Percentiles rank a stretch among this genome's conserved stretches.
Evolutionary conservation across 2,113 vertebrate genomes (phyloP).

Genomic region (Mionectes macconnelli): DNA sequence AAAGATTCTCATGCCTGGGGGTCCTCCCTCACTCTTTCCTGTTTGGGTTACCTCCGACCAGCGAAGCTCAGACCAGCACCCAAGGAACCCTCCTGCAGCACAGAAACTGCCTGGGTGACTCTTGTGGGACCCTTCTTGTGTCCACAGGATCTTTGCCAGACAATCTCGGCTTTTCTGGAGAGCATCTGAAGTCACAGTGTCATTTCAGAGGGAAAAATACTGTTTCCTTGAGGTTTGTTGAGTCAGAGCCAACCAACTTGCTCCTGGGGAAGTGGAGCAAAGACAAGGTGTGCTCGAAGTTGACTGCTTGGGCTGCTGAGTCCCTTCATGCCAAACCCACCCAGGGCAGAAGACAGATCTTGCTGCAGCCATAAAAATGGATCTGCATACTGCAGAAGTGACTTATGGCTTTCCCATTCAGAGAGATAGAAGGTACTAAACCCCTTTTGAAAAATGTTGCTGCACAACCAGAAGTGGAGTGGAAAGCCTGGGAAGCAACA

Average conservation of each 20-base stretch:
- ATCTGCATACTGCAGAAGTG: neutral
- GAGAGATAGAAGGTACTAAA: neutral
- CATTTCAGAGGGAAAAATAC: neutral
- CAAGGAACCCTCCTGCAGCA: neutral
- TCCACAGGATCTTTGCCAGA: neutral
- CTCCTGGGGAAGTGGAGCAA: neutral
- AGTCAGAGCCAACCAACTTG: neutral
- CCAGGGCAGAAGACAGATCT: neutral
- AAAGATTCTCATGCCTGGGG: neutral
- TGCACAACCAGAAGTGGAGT: neutral
- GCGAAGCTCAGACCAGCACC: neutral
- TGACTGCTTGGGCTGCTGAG: neutral
- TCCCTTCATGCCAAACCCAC: neutral
- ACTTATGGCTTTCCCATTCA: neutral
- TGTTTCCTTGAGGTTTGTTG: neutral
- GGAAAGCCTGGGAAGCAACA: neutral
- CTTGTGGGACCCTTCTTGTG: neutral
- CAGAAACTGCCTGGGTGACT: neutral
- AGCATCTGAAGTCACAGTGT: neutral
- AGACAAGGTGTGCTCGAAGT: neutral
- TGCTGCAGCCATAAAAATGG: neutral
- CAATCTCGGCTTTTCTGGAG: neutral
- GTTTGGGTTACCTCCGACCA: neutral
- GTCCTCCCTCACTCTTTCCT: neutral
- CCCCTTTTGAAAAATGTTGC: neutral